Evolutionary conservation across 2,797 vertebrate genomes (phyloP), one percentile per base, ranked within the genome.

Genomic region (Myripristis jacobus): DNA sequence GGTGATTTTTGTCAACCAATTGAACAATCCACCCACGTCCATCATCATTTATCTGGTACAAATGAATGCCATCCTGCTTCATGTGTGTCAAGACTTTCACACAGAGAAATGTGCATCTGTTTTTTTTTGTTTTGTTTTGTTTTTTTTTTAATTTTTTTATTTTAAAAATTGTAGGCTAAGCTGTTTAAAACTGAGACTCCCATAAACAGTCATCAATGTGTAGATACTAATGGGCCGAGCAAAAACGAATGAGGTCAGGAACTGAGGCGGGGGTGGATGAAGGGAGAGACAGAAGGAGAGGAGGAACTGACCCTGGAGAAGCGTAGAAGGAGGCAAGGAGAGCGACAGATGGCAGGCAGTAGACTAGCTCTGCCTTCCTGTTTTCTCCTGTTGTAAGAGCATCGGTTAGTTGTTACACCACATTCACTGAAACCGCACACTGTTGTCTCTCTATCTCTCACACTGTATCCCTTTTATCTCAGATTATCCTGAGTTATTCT

Each of bases 291-390:
- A 53, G 41, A 66, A 75, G 48, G 9, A 36, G 51, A 73, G 38
- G 53, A 55, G 19, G 62, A 21, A 54, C 27, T 66, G 55, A 81
- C 51, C 43, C 11, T 38, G 41, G 56, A 70, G 64, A 21, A 62
- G 59, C 22, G 34, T 31, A 34, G 11, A 57, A 38, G 48, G 22
- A 70, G 61, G 54, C 72, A 47, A 58, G 69, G 43, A 76, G 69
- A 74, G 79, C 34, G 60, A 82, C 89, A 91, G 89, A 91, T 88
- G 86, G 86, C 67, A 75, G 69, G 66, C 83, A 66, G 77, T 74
- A 76, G 81, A 83, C 77, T 62, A 80, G 63, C 62, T 61, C 57
- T 73, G 70, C 66, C 73, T 79, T 46, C 24, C 41, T 77, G 51
- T 70, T 87, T 50, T 77, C 43, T 73, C 61, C 25, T 69, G 36